These are phyloP conservation scores for Maconellicoccus hirsutus DNA, from an alignment of 1,140 invertebrate genomes.

Conservation along the genomic window DNA sequence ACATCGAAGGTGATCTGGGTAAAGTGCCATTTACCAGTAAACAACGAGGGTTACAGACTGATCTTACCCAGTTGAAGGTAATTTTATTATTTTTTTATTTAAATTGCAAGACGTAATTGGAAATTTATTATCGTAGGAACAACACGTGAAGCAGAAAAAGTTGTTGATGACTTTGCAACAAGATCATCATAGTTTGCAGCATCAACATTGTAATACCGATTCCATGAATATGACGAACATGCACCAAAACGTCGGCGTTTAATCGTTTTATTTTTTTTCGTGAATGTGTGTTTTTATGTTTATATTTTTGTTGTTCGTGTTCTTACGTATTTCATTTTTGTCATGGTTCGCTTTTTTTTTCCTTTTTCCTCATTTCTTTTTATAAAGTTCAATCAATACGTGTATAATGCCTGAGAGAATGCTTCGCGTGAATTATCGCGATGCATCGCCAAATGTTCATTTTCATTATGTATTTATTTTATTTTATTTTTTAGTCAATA, in stretches of 20 bases:
- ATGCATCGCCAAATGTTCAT: too few relatives aligned
- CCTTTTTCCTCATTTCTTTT: too few relatives aligned
- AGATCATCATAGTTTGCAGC: background rate
- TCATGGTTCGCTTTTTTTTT: too few relatives aligned
- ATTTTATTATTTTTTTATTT: background rate
- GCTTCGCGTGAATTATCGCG: too few relatives aligned
- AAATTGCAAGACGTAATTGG: background rate
- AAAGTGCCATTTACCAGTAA: conserved; percentile 12
- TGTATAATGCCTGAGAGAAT: too few relatives aligned
- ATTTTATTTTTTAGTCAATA: too few relatives aligned
- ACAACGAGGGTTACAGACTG: conserved; percentile 9
- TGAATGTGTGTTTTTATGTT: too few relatives aligned
- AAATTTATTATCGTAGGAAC: background rate
- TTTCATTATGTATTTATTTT: too few relatives aligned
- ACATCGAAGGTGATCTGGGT: conserved; percentile 18
- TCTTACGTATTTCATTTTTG: too few relatives aligned
- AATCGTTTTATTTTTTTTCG: too few relatives aligned
- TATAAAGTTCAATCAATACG: too few relatives aligned
- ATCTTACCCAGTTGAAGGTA: conserved; percentile 25
- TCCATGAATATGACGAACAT: background rate
- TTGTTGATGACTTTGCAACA: background rate
- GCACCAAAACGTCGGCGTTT: background rate
- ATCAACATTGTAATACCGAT: background rate
- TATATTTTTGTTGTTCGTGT: too few relatives aligned
- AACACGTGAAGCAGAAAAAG: background rate